Conservation (phyloP, 2,113 vertebrate species). For the Cacatua alba region DNA sequence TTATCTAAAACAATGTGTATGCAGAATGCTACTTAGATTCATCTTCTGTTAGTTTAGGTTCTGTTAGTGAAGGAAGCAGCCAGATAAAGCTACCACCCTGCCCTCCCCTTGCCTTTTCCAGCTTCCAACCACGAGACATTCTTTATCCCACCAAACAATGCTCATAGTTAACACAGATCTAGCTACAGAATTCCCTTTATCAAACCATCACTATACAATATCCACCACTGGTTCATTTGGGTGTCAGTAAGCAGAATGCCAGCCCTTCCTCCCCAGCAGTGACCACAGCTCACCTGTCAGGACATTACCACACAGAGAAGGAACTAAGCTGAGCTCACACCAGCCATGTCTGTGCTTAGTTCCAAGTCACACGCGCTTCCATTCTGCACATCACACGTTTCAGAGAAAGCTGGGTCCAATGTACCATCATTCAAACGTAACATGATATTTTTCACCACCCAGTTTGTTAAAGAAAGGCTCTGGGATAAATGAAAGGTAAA, state of each 20-base stretch:
- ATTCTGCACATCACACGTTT: not conserved
- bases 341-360: rapidly evolving
- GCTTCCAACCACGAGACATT: rapidly evolving
- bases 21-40: not conserved
- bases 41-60: not conserved
- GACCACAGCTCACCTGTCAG: not conserved
- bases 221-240: not conserved
- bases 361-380: not conserved
- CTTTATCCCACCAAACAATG: not conserved
- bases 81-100: not conserved
- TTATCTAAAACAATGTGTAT: not conserved
- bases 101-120: not conserved
- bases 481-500: conserved; percentile 50
- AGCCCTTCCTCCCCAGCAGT: not conserved
- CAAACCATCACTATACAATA: not conserved
- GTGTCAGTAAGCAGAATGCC: not conserved
- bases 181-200: not conserved
- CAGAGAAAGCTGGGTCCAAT: not conserved
- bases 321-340: not conserved
- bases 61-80: not conserved
- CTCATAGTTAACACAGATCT: rapidly evolving
- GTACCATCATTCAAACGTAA: not conserved
- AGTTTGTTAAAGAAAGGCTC: conserved; percentile 24
- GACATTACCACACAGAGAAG: not conserved
- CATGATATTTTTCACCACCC: not conserved